Base-by-base conservation (phyloP, 1,140 invertebrate species). In the Drosophila littoralis region DNA sequence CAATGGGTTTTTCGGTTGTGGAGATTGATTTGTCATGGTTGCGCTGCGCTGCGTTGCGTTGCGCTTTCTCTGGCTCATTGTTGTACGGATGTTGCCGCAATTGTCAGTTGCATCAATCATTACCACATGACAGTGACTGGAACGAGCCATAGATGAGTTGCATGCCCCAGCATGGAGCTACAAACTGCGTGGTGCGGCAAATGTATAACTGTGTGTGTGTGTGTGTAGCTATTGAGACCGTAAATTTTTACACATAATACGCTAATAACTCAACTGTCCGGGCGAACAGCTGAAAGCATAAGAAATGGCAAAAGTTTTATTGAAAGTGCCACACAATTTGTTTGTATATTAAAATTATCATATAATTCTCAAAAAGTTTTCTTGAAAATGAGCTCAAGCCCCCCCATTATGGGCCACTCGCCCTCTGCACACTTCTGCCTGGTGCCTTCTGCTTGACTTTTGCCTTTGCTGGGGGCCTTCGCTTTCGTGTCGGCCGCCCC, bases 341-440 rank as follows among this genome's bases (percentile, higher is more conserved):
- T 88, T 88, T 88, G 84, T 89, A 88, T 88, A 88, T 89, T 88
- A 84, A 88, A 88, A 88, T 88, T 86, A 86, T 88, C 82, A 88
- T 88, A 88, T 77, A 88, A 88, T 88, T 88, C 81, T 68, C 60
- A 6, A 64, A 50, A 86, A 86, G 68, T 60, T 86, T 86, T 81
- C 51, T 50, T 55, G 50, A 73, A 86, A 86, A 86, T 81, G 78
- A 86, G 72, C 64, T 79, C 82, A 28, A 50, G 66, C 74, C 58
- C 52, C 57, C 57, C 58, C 46, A 38, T 40, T 43, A 40, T 12
- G 57, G 42, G 35, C 40, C 52, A 6, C 12, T 17, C 35, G 5
- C n/a, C 22, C 12, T 28, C n/a, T 54, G 28, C 15, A 13, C 12
- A 13, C 22, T 36, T 6, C 28, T 63, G 36, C 36, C 59, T 9